Evolutionary conservation across 2,797 vertebrate species (phyloP), one percentile per base, ranked within the genome.

Genomic region (Enteromius viviparus): DNA sequence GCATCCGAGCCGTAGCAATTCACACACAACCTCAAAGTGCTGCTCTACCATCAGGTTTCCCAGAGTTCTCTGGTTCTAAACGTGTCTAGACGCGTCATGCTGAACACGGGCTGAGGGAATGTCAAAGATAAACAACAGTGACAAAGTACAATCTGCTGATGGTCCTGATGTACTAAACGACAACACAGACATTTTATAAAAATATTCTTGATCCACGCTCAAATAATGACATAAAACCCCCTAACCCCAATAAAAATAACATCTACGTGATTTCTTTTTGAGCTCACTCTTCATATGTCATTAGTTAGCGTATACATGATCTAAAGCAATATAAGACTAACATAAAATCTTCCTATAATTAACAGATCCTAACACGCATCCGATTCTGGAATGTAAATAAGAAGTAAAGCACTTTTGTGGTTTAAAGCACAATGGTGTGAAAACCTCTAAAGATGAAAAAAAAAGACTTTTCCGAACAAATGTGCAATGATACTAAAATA

Each of bases 21-120:
- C 42, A 65, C 51, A 71, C 78, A 40, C 32, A 40, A 58, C 72
- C 21, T 40, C 51, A 58, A 71, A 70, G 78, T 58, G 66, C 66
- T 42, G 78, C 53, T 32, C 51, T 58, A 55, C 62, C 1, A 21
- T 80, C 78, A 10, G 23, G 15, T 45, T 21, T 70, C 49, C 49
- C 47, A 60, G 51, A 64, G 42, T 78, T 78, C 58, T n/a, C 23
- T 42, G 6, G 26, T 60, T 45, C 58, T 37, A 68, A 32, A 40
- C 51, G 21, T 9, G 47, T 42, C 23, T 19, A 32, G 19, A 78
- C 2, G 4, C 10, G 21, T 58, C n/a, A 11, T n/a, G 32, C 21
- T 58, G 34, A 80, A 80, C 65, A 40, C 8, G 23, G 55, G 53
- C 45, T 91, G 88, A 92, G 84, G 84, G 87, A 90, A 87, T 89